These are phyloP conservation scores for Manis crassicaudata DNA, from an alignment of 2,797 vertebrate species.

Conservation along the genomic window DNA sequence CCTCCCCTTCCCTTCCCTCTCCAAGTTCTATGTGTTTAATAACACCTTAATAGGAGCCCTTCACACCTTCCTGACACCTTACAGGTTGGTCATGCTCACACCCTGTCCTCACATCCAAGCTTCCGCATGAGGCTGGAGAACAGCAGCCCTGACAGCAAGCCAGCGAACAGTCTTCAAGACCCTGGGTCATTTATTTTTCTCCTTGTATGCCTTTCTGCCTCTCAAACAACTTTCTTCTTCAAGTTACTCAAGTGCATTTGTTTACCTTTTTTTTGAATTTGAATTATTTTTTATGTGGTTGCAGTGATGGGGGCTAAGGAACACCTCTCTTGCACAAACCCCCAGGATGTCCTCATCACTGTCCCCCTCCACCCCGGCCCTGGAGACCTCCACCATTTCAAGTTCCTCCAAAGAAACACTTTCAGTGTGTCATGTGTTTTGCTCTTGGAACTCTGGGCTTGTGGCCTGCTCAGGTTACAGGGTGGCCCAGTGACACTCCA, in stretches of 20 bases:
- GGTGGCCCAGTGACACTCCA: not conserved
- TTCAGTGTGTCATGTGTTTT: rapidly evolving
- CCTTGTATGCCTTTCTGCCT: not conserved
- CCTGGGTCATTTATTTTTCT: not conserved
- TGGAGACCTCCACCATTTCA: not conserved
- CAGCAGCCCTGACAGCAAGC: not conserved
- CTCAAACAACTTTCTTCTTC: not conserved
- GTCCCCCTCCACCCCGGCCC: not conserved
- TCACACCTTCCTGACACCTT: not conserved
- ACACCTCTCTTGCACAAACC: not conserved
- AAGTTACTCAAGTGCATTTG: not conserved
- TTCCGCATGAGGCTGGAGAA: too few species aligned
- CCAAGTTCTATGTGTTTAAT: not conserved
- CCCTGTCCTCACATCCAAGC: not conserved
- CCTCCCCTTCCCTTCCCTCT: too few species aligned
- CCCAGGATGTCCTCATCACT: rapidly evolving
- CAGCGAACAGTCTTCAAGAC: not conserved
- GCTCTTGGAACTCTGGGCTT: rapidly evolving
- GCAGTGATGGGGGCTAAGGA: not conserved
- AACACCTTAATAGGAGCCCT: not conserved
- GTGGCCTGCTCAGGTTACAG: rapidly evolving
- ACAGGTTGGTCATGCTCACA: not conserved
- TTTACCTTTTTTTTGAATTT: not conserved
- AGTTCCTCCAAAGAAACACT: rapidly evolving
- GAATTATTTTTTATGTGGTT: not conserved